These are phyloP conservation scores for Eulacestoma nigropectus DNA, from an alignment of 2,113 vertebrate species.

Conservation along the genomic window DNA sequence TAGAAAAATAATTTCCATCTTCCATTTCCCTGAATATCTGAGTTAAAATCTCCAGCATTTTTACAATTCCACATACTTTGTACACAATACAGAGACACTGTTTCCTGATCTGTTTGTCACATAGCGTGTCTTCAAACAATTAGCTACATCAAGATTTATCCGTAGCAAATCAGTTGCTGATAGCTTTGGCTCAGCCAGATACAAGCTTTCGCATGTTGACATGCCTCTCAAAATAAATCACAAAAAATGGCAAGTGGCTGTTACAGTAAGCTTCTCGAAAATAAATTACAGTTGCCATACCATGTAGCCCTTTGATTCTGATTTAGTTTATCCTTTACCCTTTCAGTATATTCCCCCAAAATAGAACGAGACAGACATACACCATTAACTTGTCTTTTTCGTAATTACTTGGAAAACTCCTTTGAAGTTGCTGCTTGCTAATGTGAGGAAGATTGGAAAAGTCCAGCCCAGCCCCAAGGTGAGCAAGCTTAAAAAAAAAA, in stretches of 20 bases:
- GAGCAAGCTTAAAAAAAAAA: not conserved
- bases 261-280: not conserved
- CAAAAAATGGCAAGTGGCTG: not conserved
- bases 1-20: not conserved
- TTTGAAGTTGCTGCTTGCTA: not conserved
- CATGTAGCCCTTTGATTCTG: not conserved
- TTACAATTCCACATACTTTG: not conserved
- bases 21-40: not conserved
- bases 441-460: not conserved
- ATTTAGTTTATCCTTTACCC: not conserved
- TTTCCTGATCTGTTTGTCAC: conserved; percentile 1
- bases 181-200: not conserved
- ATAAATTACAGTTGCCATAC: not conserved
- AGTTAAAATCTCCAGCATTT: not conserved
- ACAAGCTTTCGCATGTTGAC: not conserved
- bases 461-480: not conserved
- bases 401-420: not conserved
- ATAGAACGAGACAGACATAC: not conserved
- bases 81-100: not conserved
- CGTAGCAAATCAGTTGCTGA: not conserved
- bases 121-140: conserved; percentile 10
- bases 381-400: not conserved
- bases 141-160: not conserved
- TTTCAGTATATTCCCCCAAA: not conserved
- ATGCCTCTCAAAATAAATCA: not conserved